Conservation (phyloP, 2,797 vertebrate genomes). For the Lindbergichthys nudifrons region DNA sequence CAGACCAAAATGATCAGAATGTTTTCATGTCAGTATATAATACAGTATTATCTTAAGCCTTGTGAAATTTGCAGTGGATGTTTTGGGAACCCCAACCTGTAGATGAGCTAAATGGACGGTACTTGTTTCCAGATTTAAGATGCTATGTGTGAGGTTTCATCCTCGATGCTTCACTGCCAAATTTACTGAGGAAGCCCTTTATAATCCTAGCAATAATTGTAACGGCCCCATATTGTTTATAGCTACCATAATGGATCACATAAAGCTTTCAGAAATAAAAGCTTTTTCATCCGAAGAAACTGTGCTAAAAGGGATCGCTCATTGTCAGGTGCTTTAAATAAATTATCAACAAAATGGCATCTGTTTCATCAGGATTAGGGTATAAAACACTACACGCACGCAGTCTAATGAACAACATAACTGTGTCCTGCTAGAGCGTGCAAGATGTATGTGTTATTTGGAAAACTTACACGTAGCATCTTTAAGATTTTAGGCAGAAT, state of each 20-base stretch:
- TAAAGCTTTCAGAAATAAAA: not conserved
- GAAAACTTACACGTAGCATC: constrained; percentile 63
- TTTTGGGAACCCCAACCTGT: constrained; percentile 54
- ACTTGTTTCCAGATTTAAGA: constrained; percentile 54
- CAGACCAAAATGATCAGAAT: not conserved
- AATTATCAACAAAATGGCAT: constrained; percentile 17
- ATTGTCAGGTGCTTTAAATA: constrained; percentile 34
- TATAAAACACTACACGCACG: not conserved
- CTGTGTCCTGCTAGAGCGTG: constrained; percentile 15
- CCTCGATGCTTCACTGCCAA: constrained; percentile 59
- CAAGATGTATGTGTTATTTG: constrained; percentile 61
- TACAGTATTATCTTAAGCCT: constrained; percentile 16
- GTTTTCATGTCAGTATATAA: constrained; percentile 11
- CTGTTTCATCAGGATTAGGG: constrained; percentile 16
- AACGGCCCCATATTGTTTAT: constrained; percentile 17
- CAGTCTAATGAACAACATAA: constrained; percentile 14
- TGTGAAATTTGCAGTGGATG: constrained; percentile 36
- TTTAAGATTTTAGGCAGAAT: constrained; percentile 35
- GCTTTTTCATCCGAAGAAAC: not conserved
- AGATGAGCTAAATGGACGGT: constrained; percentile 32
- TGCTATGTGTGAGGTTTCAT: constrained; percentile 67
- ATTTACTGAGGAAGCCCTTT: constrained; percentile 52
- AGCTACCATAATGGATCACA: not conserved
- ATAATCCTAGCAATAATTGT: constrained; percentile 67
- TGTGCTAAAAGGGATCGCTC: constrained; percentile 15